Conservation (phyloP, 2,113 vertebrate genomes). For the Cyrtonyx montezumae region DNA sequence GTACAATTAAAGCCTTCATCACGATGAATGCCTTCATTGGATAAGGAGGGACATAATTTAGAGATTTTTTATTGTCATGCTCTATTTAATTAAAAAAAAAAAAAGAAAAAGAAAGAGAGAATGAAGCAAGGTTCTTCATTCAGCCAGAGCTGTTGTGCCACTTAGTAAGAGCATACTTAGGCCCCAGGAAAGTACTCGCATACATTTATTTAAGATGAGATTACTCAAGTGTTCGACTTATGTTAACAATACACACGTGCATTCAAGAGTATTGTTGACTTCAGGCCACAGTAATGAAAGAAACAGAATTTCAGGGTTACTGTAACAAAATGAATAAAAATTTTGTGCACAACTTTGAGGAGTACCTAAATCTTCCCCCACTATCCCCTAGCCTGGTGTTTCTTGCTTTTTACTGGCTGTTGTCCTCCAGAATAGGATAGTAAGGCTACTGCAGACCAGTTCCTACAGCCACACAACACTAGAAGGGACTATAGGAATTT, state of each 20-base stretch:
- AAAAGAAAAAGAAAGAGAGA: background rate
- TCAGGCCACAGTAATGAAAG: background rate
- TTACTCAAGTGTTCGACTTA: background rate
- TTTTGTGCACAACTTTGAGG: background rate
- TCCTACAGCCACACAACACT: background rate
- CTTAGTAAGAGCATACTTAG: background rate
- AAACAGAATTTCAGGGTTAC: background rate
- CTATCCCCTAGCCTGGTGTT: background rate
- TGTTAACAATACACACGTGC: background rate
- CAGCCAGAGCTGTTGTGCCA: background rate
- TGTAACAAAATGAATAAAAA: background rate
- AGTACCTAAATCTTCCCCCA: background rate
- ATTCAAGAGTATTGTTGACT: background rate
- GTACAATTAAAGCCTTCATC: background rate
- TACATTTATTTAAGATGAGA: background rate
- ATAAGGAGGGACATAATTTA: conserved; percentile 10
- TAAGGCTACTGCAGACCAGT: background rate
- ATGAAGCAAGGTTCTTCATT: background rate
- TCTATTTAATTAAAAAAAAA: conserved; percentile 1
- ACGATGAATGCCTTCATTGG: background rate
- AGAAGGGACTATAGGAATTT: background rate
- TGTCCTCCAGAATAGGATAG: background rate
- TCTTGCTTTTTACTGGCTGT: background rate
- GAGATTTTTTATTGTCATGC: background rate
- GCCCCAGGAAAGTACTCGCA: background rate